A percentile compares a stretch with the other conserved stretches of the same genome.
Evolutionary conservation across 2,888 invertebrate genomes (phyloP).

Genomic region (Brachypalpus laphriformis): DNA sequence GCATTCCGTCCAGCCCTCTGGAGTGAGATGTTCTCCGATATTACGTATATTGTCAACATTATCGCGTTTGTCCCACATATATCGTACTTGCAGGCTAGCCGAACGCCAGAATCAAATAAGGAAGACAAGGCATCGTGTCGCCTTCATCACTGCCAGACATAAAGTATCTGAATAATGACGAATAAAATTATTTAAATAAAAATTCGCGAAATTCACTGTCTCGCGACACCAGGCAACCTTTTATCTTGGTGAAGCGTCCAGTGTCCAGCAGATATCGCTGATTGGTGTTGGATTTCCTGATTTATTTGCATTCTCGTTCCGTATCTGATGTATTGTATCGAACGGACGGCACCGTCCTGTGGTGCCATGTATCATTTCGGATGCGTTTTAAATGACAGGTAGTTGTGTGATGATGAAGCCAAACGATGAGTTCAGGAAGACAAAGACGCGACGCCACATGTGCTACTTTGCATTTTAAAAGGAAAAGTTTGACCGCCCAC

Average conservation of each 20-base stretch:
- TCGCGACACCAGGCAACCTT: not conserved
- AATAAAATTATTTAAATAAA: conserved; percentile 36
- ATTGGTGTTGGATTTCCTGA: conserved; percentile 62
- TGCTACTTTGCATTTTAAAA: conserved; percentile 54
- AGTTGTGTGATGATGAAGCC: conserved; percentile 12
- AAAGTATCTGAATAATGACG: conserved; percentile 47
- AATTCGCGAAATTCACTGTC: not conserved
- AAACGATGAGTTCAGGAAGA: conserved; percentile 41
- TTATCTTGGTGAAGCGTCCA: conserved; percentile 46
- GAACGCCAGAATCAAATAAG: conserved; percentile 27
- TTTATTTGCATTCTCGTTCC: conserved; percentile 70
- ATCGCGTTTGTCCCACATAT: conserved; percentile 37
- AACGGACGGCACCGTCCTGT: conserved; percentile 7
- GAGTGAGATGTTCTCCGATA: conserved; percentile 1
- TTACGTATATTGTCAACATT: conserved; percentile 5
- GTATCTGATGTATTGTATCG: conserved; percentile 53
- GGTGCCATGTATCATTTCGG: conserved; percentile 44
- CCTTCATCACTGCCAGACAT: conserved; percentile 32
- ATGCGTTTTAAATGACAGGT: conserved; percentile 52
- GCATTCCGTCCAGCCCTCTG: not conserved
- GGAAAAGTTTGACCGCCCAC: conserved; percentile 40
- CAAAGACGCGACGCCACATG: conserved; percentile 54
- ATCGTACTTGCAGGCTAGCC: not conserved
- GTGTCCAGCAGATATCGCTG: conserved; percentile 58
- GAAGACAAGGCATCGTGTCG: conserved; percentile 32